Percentiles rank a stretch among this genome's conserved stretches.
These are phyloP conservation scores for Pheosia tremula DNA, from an alignment of 2,888 invertebrate genomes.

Conservation along the genomic window DNA sequence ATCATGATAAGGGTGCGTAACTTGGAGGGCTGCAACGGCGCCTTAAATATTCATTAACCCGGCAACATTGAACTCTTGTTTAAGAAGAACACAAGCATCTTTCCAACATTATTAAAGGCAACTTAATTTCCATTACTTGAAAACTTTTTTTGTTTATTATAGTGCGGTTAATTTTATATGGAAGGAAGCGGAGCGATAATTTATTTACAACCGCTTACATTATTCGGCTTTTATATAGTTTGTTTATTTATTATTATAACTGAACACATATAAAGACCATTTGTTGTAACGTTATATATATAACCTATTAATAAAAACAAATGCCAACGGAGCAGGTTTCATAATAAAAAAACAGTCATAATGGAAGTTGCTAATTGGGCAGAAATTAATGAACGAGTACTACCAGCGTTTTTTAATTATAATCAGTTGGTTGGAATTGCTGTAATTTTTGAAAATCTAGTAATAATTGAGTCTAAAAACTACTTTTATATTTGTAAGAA, in stretches of 20 bases:
- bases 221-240: too few species aligned
- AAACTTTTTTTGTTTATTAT: constrained; percentile 26
- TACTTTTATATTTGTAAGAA: too few species aligned
- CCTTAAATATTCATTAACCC: constrained; percentile 61
- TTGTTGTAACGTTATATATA: too few species aligned
- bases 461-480: too few species aligned
- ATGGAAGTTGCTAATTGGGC: neutral
- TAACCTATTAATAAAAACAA: too few species aligned
- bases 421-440: neutral
- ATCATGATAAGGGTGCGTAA: constrained; percentile 53
- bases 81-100: constrained; percentile 47
- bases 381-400: neutral
- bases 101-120: constrained; percentile 37
- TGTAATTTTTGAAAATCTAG: neutral
- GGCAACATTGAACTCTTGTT: constrained; percentile 55
- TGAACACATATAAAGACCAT: too few species aligned
- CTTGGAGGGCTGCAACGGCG: constrained; percentile 34
- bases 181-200: neutral
- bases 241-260: too few species aligned
- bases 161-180: constrained; percentile 8
- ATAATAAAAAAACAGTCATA: too few species aligned
- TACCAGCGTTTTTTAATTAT: neutral
- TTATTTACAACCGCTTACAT: too few species aligned
- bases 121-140: constrained; percentile 46
- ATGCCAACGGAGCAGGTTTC: too few species aligned